phyloP scores from a whole-genome alignment of 2,113 vertebrate species.

The Spea bombifrons region DNA sequence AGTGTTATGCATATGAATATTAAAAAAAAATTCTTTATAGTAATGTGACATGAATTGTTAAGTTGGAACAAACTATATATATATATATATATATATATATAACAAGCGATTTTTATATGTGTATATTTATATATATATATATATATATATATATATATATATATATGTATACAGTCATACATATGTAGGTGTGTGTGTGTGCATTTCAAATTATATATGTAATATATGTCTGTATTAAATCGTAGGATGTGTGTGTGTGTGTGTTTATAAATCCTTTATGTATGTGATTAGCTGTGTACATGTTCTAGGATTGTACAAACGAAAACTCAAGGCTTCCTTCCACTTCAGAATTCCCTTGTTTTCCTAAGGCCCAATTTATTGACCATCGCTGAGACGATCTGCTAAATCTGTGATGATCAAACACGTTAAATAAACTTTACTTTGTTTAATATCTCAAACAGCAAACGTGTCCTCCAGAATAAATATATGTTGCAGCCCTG shows the following conservation, averaged over 20 bases:
- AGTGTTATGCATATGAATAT: too few species aligned
- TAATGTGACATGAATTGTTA: too few species aligned
- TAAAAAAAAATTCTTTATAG: too few species aligned
- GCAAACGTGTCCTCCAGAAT: slow-evolving; percentile 53
- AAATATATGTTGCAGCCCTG: slow-evolving; percentile 46
- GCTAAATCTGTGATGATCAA: slow-evolving; percentile 55
- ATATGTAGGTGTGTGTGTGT: too few species aligned
- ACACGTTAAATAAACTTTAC: slow-evolving; percentile 59
- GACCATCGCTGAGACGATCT: slow-evolving; percentile 48
- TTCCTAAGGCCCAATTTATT: slow-evolving; percentile 52
- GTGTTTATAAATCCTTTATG: slow-evolving; percentile 29
- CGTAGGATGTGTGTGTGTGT: slow-evolving; percentile 1
- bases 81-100: too few species aligned
- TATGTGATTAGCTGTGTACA: slow-evolving; percentile 39
- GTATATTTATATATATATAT: background rate
- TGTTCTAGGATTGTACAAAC: slow-evolving; percentile 20
- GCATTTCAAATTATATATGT: background rate
- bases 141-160: background rate
- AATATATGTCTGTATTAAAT: too few species aligned
- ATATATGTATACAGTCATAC: background rate
- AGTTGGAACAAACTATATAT: too few species aligned
- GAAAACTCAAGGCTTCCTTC: slow-evolving; percentile 40
- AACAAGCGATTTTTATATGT: background rate
- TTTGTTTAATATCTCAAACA: slow-evolving; percentile 59
- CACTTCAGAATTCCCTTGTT: slow-evolving; percentile 37